Percentiles rank a stretch among this genome's conserved stretches.
Conservation (phyloP, 2,797 vertebrate genomes). For the Enteromius treurensis region DNA sequence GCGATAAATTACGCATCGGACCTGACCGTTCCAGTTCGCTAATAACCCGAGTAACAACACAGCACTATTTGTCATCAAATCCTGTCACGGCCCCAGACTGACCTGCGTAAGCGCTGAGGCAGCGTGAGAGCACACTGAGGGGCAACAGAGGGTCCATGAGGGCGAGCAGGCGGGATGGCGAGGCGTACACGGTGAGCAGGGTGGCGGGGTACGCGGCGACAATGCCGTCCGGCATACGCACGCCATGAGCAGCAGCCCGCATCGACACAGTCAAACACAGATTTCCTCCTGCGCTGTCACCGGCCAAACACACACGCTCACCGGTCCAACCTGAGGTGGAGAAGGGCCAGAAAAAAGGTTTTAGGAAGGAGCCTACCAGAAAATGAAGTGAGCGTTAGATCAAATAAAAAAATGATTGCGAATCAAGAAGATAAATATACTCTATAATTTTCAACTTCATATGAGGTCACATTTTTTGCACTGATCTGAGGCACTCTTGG, state of each 20-base stretch:
- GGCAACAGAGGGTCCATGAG: conserved; percentile 93
- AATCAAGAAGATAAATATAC: conserved; percentile 5
- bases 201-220: conserved; percentile 88
- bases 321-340: conserved; percentile 83
- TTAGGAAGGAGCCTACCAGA: not conserved
- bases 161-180: conserved; percentile 89
- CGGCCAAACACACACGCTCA: conserved; percentile 86
- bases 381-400: not conserved
- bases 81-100: not conserved
- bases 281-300: conserved; percentile 92
- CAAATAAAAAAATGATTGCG: not conserved
- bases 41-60: conserved; percentile 3
- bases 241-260: conserved; percentile 85
- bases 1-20: conserved; percentile 29
- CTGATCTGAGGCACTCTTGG: not conserved
- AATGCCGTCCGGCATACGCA: conserved; percentile 87
- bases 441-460: not conserved
- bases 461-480: conserved; percentile 16
- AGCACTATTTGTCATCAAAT: conserved; percentile 10
- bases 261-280: conserved; percentile 86
- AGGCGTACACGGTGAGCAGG: conserved; percentile 84
- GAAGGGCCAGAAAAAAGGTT: not conserved
- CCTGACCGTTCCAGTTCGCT: not conserved
- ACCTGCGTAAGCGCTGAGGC: conserved; percentile 91
- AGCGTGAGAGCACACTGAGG: conserved; percentile 88